phyloP scores from a whole-genome alignment of 2,797 vertebrate genomes.

The Eurystomus glaucurus region DNA sequence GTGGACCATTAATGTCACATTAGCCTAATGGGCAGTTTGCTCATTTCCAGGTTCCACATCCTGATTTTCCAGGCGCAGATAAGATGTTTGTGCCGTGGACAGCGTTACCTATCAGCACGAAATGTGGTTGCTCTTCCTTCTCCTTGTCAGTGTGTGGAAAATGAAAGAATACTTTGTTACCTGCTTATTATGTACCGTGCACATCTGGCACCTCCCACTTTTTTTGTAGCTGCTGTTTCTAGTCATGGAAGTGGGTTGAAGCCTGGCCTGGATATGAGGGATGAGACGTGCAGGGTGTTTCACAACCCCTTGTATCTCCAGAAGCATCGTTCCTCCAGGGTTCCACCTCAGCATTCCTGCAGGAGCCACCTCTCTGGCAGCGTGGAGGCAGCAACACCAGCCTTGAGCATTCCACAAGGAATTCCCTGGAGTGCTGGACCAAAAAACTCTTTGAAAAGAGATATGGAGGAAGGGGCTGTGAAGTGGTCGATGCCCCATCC shows the following conservation, averaged over 20 bases:
- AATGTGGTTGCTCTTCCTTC: not conserved
- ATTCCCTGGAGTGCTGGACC: not conserved
- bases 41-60: not conserved
- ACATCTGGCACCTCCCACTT: not conserved
- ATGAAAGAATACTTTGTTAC: not conserved
- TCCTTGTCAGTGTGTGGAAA: not conserved
- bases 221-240: not conserved
- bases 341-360: not conserved
- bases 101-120: not conserved
- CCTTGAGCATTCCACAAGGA: not conserved
- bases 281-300: not conserved
- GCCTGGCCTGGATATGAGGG: not conserved
- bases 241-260: not conserved
- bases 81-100: not conserved
- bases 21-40: constrained; percentile 24
- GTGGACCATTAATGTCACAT: not conserved
- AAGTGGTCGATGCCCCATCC: not conserved
- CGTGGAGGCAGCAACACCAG: not conserved
- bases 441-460: not conserved
- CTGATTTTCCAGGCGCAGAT: not conserved
- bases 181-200: not conserved
- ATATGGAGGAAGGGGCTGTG: not conserved
- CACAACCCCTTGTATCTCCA: not conserved
- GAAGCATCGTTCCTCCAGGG: accelerated
- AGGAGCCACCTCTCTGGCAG: not conserved